Evolutionary conservation across 1,140 invertebrate genomes (phyloP).

Genomic region (Watersipora subatra): DNA sequence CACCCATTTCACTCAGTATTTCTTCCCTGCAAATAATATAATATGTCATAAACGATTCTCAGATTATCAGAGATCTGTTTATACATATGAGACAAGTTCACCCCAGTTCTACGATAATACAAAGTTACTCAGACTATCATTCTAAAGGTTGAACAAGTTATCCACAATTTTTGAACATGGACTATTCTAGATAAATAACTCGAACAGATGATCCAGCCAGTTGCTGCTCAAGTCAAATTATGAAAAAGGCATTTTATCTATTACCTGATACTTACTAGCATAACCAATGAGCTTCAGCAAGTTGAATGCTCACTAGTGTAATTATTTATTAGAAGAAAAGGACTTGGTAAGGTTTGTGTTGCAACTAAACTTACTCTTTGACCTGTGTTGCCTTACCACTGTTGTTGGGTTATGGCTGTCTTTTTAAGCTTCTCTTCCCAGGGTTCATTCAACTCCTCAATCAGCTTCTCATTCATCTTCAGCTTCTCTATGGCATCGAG

Average conservation of each 20-base stretch:
- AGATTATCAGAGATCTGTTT: neutral
- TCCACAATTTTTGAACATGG: neutral
- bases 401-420: conserved; percentile 83
- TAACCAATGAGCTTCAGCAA: too few relatives aligned
- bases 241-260: too few relatives aligned
- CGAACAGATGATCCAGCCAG: neutral
- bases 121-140: too few relatives aligned
- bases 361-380: too few relatives aligned
- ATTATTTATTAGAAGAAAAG: too few relatives aligned
- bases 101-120: too few relatives aligned
- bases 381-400: too few relatives aligned
- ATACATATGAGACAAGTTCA: neutral
- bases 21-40: conserved; percentile 57
- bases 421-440: conserved; percentile 98
- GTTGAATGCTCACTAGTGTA: too few relatives aligned
- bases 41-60: too few relatives aligned
- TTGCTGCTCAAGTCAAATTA: neutral
- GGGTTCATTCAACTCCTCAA: conserved; percentile 96
- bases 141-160: too few relatives aligned
- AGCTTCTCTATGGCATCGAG: conserved; percentile 95
- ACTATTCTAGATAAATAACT: neutral
- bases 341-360: too few relatives aligned
- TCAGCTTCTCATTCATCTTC: conserved; percentile 95
- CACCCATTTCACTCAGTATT: conserved; percentile 96
- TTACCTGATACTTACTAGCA: too few relatives aligned